Base-by-base conservation (phyloP, 2,888 invertebrate genomes). In the Mantis religiosa region DNA sequence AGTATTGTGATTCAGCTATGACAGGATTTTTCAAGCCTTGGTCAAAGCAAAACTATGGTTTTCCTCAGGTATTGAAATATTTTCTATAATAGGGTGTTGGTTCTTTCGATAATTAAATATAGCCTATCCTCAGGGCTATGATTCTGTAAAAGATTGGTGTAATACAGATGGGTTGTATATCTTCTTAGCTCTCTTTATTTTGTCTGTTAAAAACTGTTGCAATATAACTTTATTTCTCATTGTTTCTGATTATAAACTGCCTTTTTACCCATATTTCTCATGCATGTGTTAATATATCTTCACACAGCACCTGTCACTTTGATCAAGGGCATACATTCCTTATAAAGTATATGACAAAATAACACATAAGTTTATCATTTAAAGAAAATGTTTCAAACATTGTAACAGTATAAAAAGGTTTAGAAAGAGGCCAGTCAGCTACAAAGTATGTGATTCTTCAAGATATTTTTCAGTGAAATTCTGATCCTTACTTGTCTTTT, bases 11-110 rank as follows among this genome's bases (percentile, higher is more conserved):
- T 34, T 34, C 87, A n/a, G 28, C 87, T 81, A 87, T 87, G 87
- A 82, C 87, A 82, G 87, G 87, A 87, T 87, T 87, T 87, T 87
- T 87, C 87, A 82, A 82, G 87, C 87, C 87, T 9, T 86, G 86
- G 86, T 86, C 86, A 81, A 86, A 86, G 71, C 81, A 27, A n/a
- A 81, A 15, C 4, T 47, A 27, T 82, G 41, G 87, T 82, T 34
- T 41, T 28, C 82, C 87, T 28, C 87, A 87, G 87, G 87, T 87
- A 87, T 71, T 71, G 25, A 71, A 20, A 71, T 71, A 6, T 20
- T 71, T 71, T 71, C 54, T 71, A 25, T 25, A 71, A 71, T 20
- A 71, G 20, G 54, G 54, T 71, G 54, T 71, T 71, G 54, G 54
- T 25, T 71, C 54, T 20, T 71, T 71, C 4, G 20, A 71, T 20